Evolutionary conservation across 2,888 invertebrate species (phyloP).

Genomic region (Glaucopsyche alexis): DNA sequence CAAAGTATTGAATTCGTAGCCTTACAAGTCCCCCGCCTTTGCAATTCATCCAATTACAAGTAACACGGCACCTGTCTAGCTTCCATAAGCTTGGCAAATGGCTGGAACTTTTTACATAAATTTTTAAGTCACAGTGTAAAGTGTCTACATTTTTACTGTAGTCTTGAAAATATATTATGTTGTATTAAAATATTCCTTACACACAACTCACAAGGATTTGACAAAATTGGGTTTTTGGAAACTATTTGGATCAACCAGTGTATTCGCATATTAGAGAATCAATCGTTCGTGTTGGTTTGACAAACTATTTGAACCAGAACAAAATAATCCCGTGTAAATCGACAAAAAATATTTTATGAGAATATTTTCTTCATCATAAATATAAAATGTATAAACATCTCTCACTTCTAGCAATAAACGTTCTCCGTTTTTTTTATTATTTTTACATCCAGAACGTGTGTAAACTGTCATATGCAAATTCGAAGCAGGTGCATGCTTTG

Average conservation of each 20-base stretch:
- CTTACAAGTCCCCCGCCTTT: neutral
- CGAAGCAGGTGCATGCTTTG: slow-evolving; percentile 34
- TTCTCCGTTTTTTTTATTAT: neutral
- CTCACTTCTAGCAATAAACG: no score
- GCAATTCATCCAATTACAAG: slow-evolving; percentile 5
- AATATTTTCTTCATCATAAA: no score
- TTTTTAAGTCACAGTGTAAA: slow-evolving; percentile 4
- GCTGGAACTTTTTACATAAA: slow-evolving; percentile 7
- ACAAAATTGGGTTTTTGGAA: no score
- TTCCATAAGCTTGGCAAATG: neutral
- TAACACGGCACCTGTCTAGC: slow-evolving; percentile 1
- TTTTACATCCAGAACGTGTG: slow-evolving; percentile 6
- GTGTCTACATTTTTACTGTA: neutral
- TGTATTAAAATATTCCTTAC: neutral
- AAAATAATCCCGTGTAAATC: no score
- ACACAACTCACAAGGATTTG: no score
- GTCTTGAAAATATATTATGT: neutral
- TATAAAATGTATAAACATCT: no score
- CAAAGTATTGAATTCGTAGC: neutral
- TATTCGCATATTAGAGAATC: no score
- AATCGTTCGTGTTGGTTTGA: no score
- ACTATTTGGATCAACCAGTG: no score
- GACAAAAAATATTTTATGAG: no score
- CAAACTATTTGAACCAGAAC: no score
- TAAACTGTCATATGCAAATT: slow-evolving; percentile 33